Percentiles rank a stretch among this genome's conserved stretches.
These are phyloP conservation scores for Amazona ochrocephala DNA, from an alignment of 2,797 vertebrate species.

Conservation along the genomic window DNA sequence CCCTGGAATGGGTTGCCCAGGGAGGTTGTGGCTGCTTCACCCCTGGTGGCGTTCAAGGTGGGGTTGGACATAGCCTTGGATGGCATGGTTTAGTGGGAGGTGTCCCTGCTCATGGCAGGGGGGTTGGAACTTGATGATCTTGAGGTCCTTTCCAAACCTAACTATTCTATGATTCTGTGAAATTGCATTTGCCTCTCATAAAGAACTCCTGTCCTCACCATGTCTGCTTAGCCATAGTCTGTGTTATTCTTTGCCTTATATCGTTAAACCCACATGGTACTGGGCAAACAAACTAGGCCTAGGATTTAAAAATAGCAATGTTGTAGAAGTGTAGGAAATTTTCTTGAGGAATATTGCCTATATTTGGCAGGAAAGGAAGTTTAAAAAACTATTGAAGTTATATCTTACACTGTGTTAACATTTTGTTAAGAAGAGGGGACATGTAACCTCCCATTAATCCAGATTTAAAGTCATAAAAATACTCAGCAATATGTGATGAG, in stretches of 20 bases:
- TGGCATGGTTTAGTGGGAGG: too few relatives aligned
- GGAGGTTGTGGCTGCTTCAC: too few relatives aligned
- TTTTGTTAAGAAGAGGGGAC: not conserved
- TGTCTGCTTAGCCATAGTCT: not conserved
- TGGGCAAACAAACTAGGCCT: not conserved
- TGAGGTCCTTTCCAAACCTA: too few relatives aligned
- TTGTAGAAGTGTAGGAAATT: not conserved
- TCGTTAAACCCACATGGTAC: not conserved
- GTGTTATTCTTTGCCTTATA: not conserved
- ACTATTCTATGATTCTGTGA: too few relatives aligned
- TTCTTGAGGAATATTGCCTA: not conserved
- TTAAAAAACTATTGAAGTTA: not conserved
- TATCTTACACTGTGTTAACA: not conserved
- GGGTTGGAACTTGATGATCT: too few relatives aligned
- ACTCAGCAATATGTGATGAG: not conserved
- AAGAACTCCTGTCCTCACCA: not conserved
- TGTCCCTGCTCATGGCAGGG: too few relatives aligned
- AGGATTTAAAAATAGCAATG: not conserved
- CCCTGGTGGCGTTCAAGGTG: too few relatives aligned
- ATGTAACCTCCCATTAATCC: not conserved
- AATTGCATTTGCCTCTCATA: not conserved
- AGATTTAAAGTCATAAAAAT: not conserved
- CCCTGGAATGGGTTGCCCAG: too few relatives aligned
- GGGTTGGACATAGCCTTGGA: too few relatives aligned
- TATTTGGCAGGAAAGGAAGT: not conserved